Evolutionary conservation across 2,113 vertebrate species (phyloP).

Genomic region (Mirza zaza): DNA sequence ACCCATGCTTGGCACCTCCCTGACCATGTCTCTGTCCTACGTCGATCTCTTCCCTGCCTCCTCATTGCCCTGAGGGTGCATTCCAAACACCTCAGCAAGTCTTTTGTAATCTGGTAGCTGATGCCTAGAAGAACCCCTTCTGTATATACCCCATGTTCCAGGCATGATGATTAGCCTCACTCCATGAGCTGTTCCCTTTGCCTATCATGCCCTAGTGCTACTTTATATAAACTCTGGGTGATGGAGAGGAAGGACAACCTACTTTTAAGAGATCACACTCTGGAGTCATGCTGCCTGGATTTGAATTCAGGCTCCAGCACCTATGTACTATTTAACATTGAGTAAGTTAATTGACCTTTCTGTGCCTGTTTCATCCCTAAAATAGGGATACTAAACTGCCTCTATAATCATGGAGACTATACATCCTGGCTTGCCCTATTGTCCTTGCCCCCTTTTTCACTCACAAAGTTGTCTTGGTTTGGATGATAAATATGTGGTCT

Average conservation of each 20-base stretch:
- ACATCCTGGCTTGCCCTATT: neutral
- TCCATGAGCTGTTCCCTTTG: neutral
- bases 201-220: neutral
- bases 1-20: too few species aligned
- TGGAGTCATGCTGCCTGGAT: neutral
- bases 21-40: neutral
- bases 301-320: neutral
- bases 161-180: too few species aligned
- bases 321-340: neutral
- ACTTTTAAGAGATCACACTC: neutral
- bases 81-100: neutral
- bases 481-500: neutral
- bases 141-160: neutral
- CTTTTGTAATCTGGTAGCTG: neutral
- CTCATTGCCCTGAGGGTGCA: too few species aligned
- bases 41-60: neutral
- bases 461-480: neutral
- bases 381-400: neutral
- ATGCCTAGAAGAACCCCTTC: neutral
- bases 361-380: neutral
- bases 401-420: neutral
- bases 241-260: neutral
- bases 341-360: neutral
- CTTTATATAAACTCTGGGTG: neutral
- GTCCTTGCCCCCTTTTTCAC: neutral